Conservation (phyloP, 2,113 vertebrate genomes). For the Euleptes europaea region DNA sequence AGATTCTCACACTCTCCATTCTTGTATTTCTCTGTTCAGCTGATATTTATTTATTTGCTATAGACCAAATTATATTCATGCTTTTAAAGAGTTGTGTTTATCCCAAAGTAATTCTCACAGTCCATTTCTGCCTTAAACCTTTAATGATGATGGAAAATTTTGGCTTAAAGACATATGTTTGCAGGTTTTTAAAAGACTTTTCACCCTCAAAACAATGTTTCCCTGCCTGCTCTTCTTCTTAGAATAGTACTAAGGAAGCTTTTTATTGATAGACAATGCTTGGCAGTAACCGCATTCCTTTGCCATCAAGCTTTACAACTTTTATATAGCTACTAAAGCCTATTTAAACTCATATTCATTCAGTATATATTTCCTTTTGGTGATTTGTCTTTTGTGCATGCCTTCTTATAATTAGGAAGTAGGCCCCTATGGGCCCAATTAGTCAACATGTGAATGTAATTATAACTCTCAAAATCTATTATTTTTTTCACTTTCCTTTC, state of each 20-base stretch:
- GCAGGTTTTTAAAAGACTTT: slow-evolving; percentile 22
- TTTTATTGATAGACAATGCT: slow-evolving; percentile 60
- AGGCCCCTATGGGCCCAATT: slow-evolving; percentile 79
- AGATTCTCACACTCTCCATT: not conserved
- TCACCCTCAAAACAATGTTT: slow-evolving; percentile 46
- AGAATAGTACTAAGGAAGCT: slow-evolving; percentile 55
- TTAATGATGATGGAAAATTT: slow-evolving; percentile 46
- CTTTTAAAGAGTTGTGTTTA: not conserved
- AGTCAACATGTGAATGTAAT: slow-evolving; percentile 78
- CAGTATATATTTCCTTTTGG: slow-evolving; percentile 65
- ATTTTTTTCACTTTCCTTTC: slow-evolving; percentile 56
- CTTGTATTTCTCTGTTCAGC: slow-evolving; percentile 1
- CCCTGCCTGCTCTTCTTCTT: slow-evolving; percentile 58
- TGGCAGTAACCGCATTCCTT: slow-evolving; percentile 66
- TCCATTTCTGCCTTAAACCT: slow-evolving; percentile 34
- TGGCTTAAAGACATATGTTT: slow-evolving; percentile 36
- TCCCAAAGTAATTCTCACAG: not conserved
- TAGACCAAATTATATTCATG: slow-evolving; percentile 10
- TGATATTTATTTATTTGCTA: slow-evolving; percentile 21
- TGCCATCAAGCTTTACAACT: slow-evolving; percentile 76
- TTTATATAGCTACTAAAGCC: slow-evolving; percentile 65
- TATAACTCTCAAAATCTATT: slow-evolving; percentile 69
- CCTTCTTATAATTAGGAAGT: slow-evolving; percentile 74
- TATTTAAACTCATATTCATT: slow-evolving; percentile 76
- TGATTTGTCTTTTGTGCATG: slow-evolving; percentile 71